Evolutionary conservation across 2,113 vertebrate species (phyloP).

Genomic region (Phoxinus phoxinus): DNA sequence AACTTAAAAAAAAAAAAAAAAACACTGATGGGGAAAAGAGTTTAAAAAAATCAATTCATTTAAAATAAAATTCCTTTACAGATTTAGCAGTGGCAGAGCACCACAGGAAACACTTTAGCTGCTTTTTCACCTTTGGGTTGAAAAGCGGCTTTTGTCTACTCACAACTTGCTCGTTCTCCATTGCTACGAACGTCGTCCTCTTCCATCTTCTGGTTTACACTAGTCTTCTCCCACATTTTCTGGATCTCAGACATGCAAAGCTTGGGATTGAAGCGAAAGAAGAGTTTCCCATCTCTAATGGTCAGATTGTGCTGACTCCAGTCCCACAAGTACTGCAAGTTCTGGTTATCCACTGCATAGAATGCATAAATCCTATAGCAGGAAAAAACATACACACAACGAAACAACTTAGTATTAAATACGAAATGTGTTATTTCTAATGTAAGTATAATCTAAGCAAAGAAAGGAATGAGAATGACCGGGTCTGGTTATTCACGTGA

Average conservation of each 20-base stretch:
- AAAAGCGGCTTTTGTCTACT: conserved; percentile 68
- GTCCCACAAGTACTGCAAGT: conserved; percentile 95
- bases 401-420: not conserved
- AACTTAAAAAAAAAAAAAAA: no score
- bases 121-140: no score
- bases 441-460: not conserved
- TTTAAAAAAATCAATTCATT: no score
- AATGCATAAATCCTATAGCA: conserved; percentile 88
- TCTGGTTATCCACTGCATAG: conserved; percentile 92
- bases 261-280: conserved; percentile 94
- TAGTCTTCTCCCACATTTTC: conserved; percentile 91
- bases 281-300: conserved; percentile 89
- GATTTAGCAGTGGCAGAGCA: no score
- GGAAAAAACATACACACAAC: conserved; percentile 42
- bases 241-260: conserved; percentile 94
- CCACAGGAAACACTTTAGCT: no score
- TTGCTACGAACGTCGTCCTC: conserved; percentile 91
- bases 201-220: conserved; percentile 83
- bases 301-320: conserved; percentile 96
- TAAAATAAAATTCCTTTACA: no score
- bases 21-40: no score
- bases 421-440: not conserved
- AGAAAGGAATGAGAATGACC: not conserved
- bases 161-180: conserved; percentile 93
- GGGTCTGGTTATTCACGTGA: not conserved